A percentile compares a stretch with the other conserved stretches of the same genome.
These are phyloP conservation scores for Nannoperca australis DNA, from an alignment of 2,797 vertebrate genomes.

Conservation along the genomic window DNA sequence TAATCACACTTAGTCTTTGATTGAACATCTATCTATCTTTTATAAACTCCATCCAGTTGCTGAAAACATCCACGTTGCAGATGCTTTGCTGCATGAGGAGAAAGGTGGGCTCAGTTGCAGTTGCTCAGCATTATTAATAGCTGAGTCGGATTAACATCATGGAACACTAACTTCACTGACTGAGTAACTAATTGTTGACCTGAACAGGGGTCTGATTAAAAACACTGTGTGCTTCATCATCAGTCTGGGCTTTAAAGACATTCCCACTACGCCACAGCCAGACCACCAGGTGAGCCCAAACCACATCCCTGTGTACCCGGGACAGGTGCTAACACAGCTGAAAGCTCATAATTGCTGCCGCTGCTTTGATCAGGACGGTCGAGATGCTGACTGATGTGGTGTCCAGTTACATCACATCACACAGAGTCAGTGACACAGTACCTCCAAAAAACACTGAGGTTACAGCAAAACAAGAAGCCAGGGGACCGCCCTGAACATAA, in stretches of 20 bases:
- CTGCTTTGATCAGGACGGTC: background rate
- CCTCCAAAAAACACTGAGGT: background rate
- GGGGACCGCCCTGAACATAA: background rate
- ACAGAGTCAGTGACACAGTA: background rate
- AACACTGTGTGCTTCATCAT: background rate
- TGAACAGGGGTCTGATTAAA: background rate
- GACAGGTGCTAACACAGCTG: background rate
- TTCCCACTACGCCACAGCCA: background rate
- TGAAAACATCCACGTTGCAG: background rate
- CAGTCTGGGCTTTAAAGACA: background rate
- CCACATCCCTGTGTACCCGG: background rate
- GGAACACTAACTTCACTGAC: background rate
- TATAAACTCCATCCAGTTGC: background rate
- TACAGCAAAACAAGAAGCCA: background rate
- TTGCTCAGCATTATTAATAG: too few species aligned
- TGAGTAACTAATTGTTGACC: background rate
- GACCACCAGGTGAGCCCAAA: background rate
- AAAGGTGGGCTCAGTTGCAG: background rate
- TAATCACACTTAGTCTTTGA: background rate
- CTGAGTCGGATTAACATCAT: too few species aligned
- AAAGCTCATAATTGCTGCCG: background rate
- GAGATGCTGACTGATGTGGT: background rate
- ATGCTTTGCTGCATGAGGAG: background rate
- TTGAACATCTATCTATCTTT: background rate
- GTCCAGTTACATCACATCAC: background rate